Evolutionary conservation across 2,113 vertebrate genomes (phyloP), one percentile per base, ranked within the genome.

Genomic region (Sigmodon hispidus): DNA sequence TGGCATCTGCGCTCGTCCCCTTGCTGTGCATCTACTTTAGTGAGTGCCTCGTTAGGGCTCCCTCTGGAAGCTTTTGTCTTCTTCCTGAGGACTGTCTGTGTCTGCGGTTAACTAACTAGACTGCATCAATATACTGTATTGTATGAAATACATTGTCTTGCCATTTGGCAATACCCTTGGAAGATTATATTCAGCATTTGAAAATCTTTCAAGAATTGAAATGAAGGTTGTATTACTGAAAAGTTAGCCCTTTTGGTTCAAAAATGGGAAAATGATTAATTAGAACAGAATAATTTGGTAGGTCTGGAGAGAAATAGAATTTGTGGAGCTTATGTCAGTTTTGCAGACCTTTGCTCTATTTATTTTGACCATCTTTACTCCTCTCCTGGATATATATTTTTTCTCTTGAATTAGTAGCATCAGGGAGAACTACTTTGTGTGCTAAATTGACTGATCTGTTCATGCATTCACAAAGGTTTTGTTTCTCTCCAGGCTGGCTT

Each of bases 301-400:
- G 65, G 34, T 81, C 90, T 92, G 45, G 84, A 96, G 55, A 95
- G 63, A 96, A 93, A 80, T 95, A 93, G 88, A 95, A 93, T 89
- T 91, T 55, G 92, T 81, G 40, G 83, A 87, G 22, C 70, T 95
- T 88, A 90, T 93, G 94, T 87, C 26, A 88, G 96, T 95, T 96
- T 90, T 85, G 69, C 75, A 95, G 91, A 87, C 43, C 43, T 96
- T 40, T 95, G 73, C 61, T 93, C 5, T 93, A 0, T 85, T 96
- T 89, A 88, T 90, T 97, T 87, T 91, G 70, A 72, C 92, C 17
- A 67, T 95, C 50, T 96, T 96, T 55, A 93, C 80, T 96, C 86
- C 55, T 96, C 80, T 96, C 86, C 55, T 96, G 43, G 94, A 16
- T 63, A n/a, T 93, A 24, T 29, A 67, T 96, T 95, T 95, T 91